A percentile compares a stretch with the other conserved stretches of the same genome.
Evolutionary conservation across 2,888 invertebrate species (phyloP).

Genomic region (Leptogaster cylindrica): DNA sequence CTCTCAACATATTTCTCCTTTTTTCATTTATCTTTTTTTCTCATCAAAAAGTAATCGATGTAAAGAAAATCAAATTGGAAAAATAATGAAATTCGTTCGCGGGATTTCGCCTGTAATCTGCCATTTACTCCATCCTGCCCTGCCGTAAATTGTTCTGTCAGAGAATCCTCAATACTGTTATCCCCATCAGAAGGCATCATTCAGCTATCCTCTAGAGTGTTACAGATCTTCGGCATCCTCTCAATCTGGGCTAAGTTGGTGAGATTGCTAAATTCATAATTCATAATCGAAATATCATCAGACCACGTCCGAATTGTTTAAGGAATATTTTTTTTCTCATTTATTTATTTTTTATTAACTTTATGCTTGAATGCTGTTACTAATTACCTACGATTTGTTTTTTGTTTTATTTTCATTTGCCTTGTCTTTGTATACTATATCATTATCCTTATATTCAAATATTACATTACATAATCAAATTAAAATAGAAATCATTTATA

Average conservation of each 20-base stretch:
- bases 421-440: constrained; percentile 8
- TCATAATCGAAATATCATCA: neutral
- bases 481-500: too few relatives aligned
- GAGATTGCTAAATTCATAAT: constrained; percentile 27
- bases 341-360: neutral
- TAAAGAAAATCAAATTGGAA: too few relatives aligned
- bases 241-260: neutral
- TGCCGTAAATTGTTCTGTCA: too few relatives aligned
- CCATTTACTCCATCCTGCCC: too few relatives aligned
- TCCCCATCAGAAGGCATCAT: constrained; percentile 23
- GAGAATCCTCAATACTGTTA: neutral
- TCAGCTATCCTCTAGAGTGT: neutral
- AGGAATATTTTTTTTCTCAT: neutral
- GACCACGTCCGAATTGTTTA: neutral
- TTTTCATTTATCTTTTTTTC: too few relatives aligned
- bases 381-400: constrained; percentile 26
- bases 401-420: constrained; percentile 28
- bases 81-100: too few relatives aligned
- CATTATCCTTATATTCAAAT: too few relatives aligned
- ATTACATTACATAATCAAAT: too few relatives aligned
- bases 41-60: too few relatives aligned
- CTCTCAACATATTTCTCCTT: too few relatives aligned
- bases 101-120: too few relatives aligned
- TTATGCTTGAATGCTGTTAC: constrained; percentile 7
- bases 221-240: neutral